phyloP scores from a whole-genome alignment of 2,888 invertebrate genomes.

The Macrophya annulata region DNA sequence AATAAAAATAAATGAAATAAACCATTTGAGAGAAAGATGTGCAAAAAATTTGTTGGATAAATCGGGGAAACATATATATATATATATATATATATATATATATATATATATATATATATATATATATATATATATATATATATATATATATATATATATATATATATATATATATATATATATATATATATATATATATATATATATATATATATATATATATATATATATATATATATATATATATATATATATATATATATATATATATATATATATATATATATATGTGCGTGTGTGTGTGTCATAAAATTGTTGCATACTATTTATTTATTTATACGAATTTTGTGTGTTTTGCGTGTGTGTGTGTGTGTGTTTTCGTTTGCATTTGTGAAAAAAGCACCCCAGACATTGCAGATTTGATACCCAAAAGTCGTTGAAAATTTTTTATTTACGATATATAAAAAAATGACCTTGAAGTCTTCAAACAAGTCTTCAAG shows the following conservation, averaged over 20 bases:
- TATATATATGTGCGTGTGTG: too few species aligned
- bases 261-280: too few species aligned
- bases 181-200: too few species aligned
- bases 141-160: too few species aligned
- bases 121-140: too few species aligned
- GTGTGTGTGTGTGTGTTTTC: not conserved
- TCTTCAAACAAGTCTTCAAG: not conserved
- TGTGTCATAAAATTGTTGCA: conserved; percentile 56
- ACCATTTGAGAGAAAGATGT: not conserved
- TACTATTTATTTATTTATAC: not conserved
- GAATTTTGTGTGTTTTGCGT: not conserved
- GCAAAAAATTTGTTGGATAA: conserved; percentile 46
- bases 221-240: too few species aligned
- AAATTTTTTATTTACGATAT: not conserved
- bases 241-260: too few species aligned
- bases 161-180: too few species aligned
- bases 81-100: too few species aligned
- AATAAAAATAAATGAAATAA: not conserved
- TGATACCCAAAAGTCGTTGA: not conserved
- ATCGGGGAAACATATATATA: not conserved
- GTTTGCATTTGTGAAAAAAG: not conserved
- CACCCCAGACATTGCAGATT: not conserved
- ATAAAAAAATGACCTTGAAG: not conserved
- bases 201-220: too few species aligned
- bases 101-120: too few species aligned